Evolutionary conservation across 1,140 invertebrate species (phyloP), one percentile per base, ranked within the genome.

Genomic region (Protaetia brevitarsis): DNA sequence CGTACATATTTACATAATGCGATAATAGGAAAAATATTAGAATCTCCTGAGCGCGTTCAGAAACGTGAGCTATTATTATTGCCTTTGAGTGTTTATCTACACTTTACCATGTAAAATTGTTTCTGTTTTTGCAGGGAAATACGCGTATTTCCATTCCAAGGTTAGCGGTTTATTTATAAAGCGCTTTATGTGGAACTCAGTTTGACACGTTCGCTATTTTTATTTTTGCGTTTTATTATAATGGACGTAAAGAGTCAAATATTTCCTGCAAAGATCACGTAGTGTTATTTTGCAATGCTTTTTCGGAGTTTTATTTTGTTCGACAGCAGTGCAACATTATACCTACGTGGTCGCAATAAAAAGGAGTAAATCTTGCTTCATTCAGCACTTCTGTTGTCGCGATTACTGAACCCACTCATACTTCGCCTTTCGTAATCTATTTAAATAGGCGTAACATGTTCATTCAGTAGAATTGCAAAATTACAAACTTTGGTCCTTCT

Each of bases 121-220:
- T 45, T 45, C 37, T 45, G 37, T 45, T 45, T 45, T 45, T 45
- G 13, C 16, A n/a, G 13, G 7, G 16, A 19, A 45, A 45, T 45
- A 19, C 16, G 23, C 37, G 37, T 13, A 45, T 45, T 45, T 45
- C n/a, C 16, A 45, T 3, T 45, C 37, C 37, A 45, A 45, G 37
- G 37, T 45, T 45, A 45, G 37, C 37, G 37, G 37, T 45, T 45
- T 45, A 45, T 45, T 45, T 45, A 45, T 45, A 45, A 45, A 45
- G 16, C 6, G 37, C n/a, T 45, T 4, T 45, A 45, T 45, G 37
- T 45, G 37, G 37, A 13, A 45, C 37, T 45, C n/a, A 3, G 37
- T 45, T 45, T 45, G 37, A 45, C 37, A 45, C 37, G 37, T 45
- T 45, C 37, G 37, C 16, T 45, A 45, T 45, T 45, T 45, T 45